Evolutionary conservation across 2,113 vertebrate species (phyloP).

Genomic region (Sminthopsis crassicaudata): DNA sequence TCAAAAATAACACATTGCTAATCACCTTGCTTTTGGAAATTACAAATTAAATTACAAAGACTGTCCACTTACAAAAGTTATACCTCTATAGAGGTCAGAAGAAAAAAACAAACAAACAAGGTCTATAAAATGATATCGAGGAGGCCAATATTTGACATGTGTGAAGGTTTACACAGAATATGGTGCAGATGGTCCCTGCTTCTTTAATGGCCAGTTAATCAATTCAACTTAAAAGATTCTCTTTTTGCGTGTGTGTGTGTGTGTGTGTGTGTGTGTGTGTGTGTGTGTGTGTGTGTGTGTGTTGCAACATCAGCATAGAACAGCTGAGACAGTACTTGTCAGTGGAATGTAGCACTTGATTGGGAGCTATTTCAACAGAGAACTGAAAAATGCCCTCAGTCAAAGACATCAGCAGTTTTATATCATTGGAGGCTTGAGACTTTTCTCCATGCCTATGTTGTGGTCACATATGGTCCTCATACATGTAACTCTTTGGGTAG

Average conservation of each 20-base stretch:
- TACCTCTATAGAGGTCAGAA: neutral
- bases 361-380: neutral
- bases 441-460: neutral
- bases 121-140: conserved; percentile 11
- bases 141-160: neutral
- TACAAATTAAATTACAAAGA: conserved; percentile 18
- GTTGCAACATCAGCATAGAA: neutral
- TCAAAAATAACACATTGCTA: conserved; percentile 1
- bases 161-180: neutral
- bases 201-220: neutral
- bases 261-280: neutral
- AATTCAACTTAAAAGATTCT: neutral
- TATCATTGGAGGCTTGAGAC: neutral
- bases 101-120: neutral
- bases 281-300: neutral
- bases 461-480: neutral
- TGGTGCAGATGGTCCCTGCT: neutral
- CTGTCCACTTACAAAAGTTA: conserved; percentile 22
- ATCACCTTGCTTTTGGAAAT: neutral
- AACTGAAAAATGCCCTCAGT: neutral
- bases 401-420: neutral
- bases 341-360: neutral
- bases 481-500: neutral
- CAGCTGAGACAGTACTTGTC: neutral
- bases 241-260: neutral